Evolutionary conservation across 2,888 invertebrate genomes (phyloP).

Genomic region (Coleophora flavipennella): DNA sequence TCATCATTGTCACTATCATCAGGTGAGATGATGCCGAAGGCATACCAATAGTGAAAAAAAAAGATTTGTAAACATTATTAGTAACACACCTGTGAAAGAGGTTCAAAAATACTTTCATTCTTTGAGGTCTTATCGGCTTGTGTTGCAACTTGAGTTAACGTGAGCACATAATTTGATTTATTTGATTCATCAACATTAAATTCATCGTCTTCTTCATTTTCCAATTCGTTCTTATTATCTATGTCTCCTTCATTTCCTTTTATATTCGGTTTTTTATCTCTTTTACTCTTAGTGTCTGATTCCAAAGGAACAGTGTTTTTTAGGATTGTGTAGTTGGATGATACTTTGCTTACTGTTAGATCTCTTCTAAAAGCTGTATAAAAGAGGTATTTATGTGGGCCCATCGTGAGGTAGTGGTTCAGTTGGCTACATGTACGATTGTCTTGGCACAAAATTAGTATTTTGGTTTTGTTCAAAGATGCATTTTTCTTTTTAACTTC

Average conservation of each 20-base stretch:
- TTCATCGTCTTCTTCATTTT: constrained; percentile 28
- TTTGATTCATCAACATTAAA: constrained; percentile 55
- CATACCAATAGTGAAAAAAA: neutral
- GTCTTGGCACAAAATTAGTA: constrained; percentile 89
- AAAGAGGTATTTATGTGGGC: constrained; percentile 76
- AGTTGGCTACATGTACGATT: constrained; percentile 86
- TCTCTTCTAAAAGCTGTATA: constrained; percentile 74
- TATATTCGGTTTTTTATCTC: too few relatives aligned
- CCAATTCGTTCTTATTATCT: constrained; percentile 18
- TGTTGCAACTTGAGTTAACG: constrained; percentile 73
- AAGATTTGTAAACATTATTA: neutral
- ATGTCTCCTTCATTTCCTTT: constrained; percentile 20
- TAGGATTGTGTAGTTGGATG: constrained; percentile 59
- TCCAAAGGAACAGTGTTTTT: constrained; percentile 25
- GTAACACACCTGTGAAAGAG: constrained; percentile 72
- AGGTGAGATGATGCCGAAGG: too few relatives aligned
- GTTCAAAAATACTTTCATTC: constrained; percentile 69
- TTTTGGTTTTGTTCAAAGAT: constrained; percentile 70
- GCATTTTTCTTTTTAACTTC: constrained; percentile 73
- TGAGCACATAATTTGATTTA: constrained; percentile 79
- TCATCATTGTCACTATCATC: too few relatives aligned
- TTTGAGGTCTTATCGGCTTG: constrained; percentile 35
- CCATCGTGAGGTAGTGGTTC: constrained; percentile 77
- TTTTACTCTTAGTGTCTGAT: constrained; percentile 18
- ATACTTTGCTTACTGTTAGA: constrained; percentile 69